Base-by-base conservation (phyloP, 2,797 vertebrate species). In the Carduelis carduelis region DNA sequence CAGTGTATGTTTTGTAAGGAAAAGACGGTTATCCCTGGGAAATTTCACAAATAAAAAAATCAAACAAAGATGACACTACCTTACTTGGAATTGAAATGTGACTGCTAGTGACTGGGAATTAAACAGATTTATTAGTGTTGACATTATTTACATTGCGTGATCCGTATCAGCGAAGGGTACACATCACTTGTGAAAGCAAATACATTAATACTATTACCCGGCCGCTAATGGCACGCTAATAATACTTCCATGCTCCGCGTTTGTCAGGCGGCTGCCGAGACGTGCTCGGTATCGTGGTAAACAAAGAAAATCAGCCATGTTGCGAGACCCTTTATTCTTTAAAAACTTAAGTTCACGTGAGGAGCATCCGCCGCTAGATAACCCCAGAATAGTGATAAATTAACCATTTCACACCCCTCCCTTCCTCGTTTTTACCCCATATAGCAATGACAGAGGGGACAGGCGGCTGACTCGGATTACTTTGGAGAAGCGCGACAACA, bases 241-340 rank as follows among this genome's bases (percentile, higher is more conserved):
- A 85, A 74, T n/a, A 79, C n/a, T 83, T 52, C 59, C 87, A 47
- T 1, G 64, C 53, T 47, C 75, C 5, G 10, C 56, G 28, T 90
- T 87, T 65, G 84, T 83, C 81, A 50, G 71, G 93, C 78, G 50
- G 81, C 53, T 55, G 71, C 56, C 8, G 83, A 76, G 77, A 63
- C 34, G 14, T 4, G 27, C 70, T 70, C 6, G 2, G 49, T 34
- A 63, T 59, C 27, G 9, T 1, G 49, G 43, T 66, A 92, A 96
- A 94, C 85, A 96, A 97, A 93, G 75, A 92, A 68, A 60, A 68
- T 50, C 86, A 95, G 80, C 80, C 86, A 78, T 92, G 63, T 71
- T 85, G 61, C 19, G n/a, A 91, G 75, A 57, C 34, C 63, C 53
- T 80, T 39, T 39, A 68, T 68, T 70, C 59, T 61, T 74, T 34